A percentile compares a stretch with the other conserved stretches of the same genome.
Conservation (phyloP, 2,113 vertebrate species). For the Hippocampus guttulatus region DNA sequence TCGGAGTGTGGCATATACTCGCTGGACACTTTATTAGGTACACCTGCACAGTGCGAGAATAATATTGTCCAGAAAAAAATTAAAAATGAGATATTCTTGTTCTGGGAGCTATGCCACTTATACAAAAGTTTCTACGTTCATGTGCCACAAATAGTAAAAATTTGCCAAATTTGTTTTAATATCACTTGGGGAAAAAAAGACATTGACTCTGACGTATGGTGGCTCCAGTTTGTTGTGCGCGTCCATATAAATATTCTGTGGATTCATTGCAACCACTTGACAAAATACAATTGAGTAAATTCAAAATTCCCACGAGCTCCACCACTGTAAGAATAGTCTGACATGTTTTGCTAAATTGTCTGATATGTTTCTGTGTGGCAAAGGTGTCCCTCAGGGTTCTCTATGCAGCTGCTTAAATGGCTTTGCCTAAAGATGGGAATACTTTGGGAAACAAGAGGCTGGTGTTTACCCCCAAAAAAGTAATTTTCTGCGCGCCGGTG, state of each 20-base stretch:
- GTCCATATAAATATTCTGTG: not conserved
- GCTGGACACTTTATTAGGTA: not conserved
- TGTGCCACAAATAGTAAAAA: not conserved
- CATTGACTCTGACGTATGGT: not conserved
- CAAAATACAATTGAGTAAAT: too few relatives aligned
- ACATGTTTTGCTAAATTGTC: not conserved
- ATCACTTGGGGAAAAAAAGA: not conserved
- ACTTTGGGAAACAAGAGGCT: not conserved
- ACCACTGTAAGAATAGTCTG: not conserved
- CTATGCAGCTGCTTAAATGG: not conserved
- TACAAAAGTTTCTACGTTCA: not conserved
- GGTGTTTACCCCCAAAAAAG: not conserved
- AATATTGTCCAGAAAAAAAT: not conserved
- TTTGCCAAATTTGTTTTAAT: not conserved
- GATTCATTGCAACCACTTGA: too few relatives aligned
- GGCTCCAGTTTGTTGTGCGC: not conserved
- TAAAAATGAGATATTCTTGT: not conserved
- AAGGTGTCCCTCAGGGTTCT: not conserved
- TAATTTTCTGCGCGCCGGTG: not conserved
- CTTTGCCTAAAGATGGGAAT: not conserved
- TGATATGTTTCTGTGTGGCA: not conserved
- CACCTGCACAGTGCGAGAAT: not conserved
- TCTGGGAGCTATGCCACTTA: not conserved
- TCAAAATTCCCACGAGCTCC: not conserved
- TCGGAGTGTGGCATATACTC: not conserved